A percentile compares a stretch with the other conserved stretches of the same genome.
Evolutionary conservation across 2,797 vertebrate genomes (phyloP).

Genomic region (Todus mexicanus): DNA sequence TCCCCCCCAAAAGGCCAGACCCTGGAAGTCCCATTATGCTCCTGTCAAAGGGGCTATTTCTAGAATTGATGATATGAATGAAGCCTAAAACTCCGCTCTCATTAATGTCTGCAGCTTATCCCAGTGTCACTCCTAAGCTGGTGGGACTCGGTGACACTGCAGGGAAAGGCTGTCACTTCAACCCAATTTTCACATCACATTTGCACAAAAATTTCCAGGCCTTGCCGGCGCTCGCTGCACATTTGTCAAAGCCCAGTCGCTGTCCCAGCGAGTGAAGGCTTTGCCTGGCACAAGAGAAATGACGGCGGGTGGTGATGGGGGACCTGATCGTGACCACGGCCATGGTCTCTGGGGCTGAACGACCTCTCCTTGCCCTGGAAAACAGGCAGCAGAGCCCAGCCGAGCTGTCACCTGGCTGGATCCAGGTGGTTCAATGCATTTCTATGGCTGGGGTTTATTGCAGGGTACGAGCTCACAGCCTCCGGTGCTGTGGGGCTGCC

Average conservation of each 20-base stretch:
- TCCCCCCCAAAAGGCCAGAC: slow-evolving; percentile 1
- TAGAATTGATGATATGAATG: slow-evolving; percentile 59
- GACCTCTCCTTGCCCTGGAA: not conserved
- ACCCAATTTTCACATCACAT: slow-evolving; percentile 39
- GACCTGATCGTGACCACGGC: rapidly evolving
- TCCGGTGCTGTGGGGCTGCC: not conserved
- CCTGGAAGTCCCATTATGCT: slow-evolving; percentile 53
- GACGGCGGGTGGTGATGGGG: not conserved
- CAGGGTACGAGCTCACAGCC: not conserved
- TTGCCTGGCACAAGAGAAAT: not conserved
- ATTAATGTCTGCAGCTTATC: slow-evolving; percentile 59
- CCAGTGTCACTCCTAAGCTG: slow-evolving; percentile 29
- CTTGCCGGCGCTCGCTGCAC: not conserved
- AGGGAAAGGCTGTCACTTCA: slow-evolving; percentile 57
- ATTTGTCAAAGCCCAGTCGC: not conserved
- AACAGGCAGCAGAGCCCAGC: not conserved
- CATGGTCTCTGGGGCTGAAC: rapidly evolving
- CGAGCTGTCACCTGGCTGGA: not conserved
- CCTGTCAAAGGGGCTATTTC: slow-evolving; percentile 61
- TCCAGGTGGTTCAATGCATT: not conserved
- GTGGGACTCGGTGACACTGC: slow-evolving; percentile 42
- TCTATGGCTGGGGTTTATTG: not conserved
- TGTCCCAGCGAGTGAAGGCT: not conserved
- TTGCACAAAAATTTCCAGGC: slow-evolving; percentile 38
- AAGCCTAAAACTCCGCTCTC: slow-evolving; percentile 51